Percentiles rank a stretch among this genome's conserved stretches.
phyloP scores from a whole-genome alignment of 2,113 vertebrate genomes.

The Tenebrosternarchus preto region DNA sequence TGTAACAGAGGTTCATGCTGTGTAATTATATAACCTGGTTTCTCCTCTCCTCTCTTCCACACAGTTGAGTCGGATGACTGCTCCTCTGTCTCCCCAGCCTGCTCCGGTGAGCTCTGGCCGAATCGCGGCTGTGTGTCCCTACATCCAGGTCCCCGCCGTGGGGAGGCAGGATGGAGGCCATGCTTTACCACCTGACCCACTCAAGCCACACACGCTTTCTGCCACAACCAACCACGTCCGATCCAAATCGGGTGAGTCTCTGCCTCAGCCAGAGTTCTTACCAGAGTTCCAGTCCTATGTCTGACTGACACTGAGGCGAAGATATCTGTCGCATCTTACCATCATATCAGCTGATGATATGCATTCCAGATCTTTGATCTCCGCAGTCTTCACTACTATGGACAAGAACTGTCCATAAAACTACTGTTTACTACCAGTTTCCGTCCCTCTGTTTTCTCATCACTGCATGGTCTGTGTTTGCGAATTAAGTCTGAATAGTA shows the following conservation, averaged over 20 bases:
- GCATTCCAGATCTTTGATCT: not conserved
- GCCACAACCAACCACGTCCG: slow-evolving; percentile 81
- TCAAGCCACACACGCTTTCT: slow-evolving; percentile 89
- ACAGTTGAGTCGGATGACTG: slow-evolving; percentile 89
- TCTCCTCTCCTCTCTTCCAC: slow-evolving; percentile 44
- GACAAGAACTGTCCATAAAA: not conserved
- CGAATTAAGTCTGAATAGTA: not conserved
- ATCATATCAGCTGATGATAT: not conserved
- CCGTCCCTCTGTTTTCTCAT: not conserved
- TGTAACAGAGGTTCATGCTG: not conserved
- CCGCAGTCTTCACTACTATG: not conserved
- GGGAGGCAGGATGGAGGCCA: slow-evolving; percentile 76
- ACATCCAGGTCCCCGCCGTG: slow-evolving; percentile 87
- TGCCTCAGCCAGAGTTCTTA: not conserved
- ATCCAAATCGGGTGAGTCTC: slow-evolving; percentile 85
- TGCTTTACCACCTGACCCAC: slow-evolving; percentile 81
- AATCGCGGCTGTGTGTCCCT: slow-evolving; percentile 94
- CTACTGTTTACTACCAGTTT: not conserved
- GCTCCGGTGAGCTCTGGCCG: slow-evolving; percentile 84
- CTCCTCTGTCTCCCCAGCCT: slow-evolving; percentile 87
- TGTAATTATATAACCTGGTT: not conserved
- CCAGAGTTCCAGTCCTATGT: not conserved
- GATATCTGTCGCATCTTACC: not conserved
- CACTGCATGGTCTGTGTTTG: not conserved
- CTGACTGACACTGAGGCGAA: not conserved